These are phyloP conservation scores for Trachelipus rathkii DNA, from an alignment of 1,140 invertebrate genomes.

Conservation along the genomic window DNA sequence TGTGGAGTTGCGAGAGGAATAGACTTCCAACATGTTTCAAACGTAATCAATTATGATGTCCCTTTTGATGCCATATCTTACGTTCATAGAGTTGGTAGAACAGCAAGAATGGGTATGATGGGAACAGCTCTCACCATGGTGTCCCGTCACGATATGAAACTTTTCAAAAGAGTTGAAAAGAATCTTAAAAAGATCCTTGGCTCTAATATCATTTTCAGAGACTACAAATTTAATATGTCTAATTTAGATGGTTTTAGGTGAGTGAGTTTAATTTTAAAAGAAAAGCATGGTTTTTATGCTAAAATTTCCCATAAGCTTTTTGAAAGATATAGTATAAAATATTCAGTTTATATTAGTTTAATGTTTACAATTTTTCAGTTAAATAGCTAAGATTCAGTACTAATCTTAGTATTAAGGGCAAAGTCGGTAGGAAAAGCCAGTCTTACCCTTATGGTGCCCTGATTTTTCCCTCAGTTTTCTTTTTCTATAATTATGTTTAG, in stretches of 20 bases:
- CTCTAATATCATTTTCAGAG: constrained; percentile 58
- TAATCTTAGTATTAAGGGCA: too few relatives aligned
- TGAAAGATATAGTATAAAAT: too few relatives aligned
- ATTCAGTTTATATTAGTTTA: too few relatives aligned
- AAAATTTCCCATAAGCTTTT: too few relatives aligned
- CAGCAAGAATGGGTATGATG: constrained; percentile 86
- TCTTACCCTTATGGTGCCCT: too few relatives aligned
- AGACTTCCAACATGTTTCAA: constrained; percentile 95
- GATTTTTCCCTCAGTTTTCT: too few relatives aligned
- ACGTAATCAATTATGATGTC: constrained; percentile 98
- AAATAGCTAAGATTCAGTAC: too few relatives aligned
- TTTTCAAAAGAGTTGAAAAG: constrained; percentile 21
- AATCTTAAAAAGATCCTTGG: constrained; percentile 34
- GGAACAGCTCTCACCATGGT: constrained; percentile 94
- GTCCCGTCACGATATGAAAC: constrained; percentile 49
- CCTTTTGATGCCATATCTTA: constrained; percentile 81
- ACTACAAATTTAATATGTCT: constrained; percentile 89
- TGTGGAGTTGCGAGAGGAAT: constrained; percentile 92
- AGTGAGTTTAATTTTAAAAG: too few relatives aligned
- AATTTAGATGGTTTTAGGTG: constrained; percentile 85
- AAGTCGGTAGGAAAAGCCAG: too few relatives aligned
- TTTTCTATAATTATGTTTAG: too few relatives aligned
- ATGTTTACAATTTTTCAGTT: too few relatives aligned
- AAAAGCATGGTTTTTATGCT: too few relatives aligned
- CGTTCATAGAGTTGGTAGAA: constrained; percentile 89